Conservation (phyloP, 2,888 invertebrate species). For the Cosmia trapezina region DNA sequence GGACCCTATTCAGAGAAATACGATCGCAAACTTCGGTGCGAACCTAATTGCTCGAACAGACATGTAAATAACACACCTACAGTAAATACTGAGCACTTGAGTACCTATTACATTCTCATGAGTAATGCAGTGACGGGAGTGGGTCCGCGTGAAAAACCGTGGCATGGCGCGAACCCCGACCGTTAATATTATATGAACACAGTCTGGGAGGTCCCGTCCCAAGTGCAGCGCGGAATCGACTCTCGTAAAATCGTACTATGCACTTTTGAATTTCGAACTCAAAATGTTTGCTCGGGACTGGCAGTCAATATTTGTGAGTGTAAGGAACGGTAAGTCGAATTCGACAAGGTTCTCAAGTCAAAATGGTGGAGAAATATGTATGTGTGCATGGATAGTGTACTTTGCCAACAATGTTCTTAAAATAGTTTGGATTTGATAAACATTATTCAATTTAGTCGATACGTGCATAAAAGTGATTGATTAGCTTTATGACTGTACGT, state of each 20-base stretch:
- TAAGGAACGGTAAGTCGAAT: conserved; percentile 63
- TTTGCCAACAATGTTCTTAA: not conserved
- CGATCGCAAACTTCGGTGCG: conserved; percentile 56
- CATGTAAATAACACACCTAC: conserved; percentile 81
- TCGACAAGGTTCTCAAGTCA: conserved; percentile 40
- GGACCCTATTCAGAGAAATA: conserved; percentile 37
- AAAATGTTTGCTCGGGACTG: conserved; percentile 80
- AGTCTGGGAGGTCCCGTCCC: conserved; percentile 77
- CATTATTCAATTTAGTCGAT: not conserved
- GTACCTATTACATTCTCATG: conserved; percentile 87
- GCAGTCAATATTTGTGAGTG: conserved; percentile 79
- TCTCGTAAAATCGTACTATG: conserved; percentile 80
- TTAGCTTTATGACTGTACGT: no score
- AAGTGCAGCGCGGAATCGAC: conserved; percentile 78
- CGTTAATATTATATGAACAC: conserved; percentile 87
- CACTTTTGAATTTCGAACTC: conserved; percentile 81
- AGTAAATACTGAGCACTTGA: conserved; percentile 82
- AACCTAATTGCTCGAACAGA: conserved; percentile 80
- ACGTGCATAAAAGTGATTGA: no score
- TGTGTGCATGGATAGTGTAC: not conserved
- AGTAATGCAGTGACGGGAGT: conserved; percentile 85
- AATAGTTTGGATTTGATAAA: conserved; percentile 4
- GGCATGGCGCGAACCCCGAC: conserved; percentile 74
- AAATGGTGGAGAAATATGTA: conserved; percentile 32
- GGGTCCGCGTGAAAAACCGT: conserved; percentile 86